These are phyloP conservation scores for Darevskia nairensis DNA, from an alignment of 2,797 vertebrate species.

Conservation along the genomic window DNA sequence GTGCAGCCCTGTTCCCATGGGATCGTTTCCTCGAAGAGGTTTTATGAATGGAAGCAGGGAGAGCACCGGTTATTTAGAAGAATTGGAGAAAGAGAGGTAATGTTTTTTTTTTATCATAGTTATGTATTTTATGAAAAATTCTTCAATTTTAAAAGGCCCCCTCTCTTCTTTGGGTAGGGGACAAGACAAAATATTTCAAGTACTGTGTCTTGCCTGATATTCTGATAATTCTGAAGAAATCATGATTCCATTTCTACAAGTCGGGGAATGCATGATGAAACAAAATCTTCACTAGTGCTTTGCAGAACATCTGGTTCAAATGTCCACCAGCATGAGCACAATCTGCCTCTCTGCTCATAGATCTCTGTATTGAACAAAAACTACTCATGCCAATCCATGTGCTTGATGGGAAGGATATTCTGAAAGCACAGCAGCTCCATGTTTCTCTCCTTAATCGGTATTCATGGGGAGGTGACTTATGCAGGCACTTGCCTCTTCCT, in stretches of 20 bases:
- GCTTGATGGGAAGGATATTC: not conserved
- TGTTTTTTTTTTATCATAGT: slow-evolving; percentile 23
- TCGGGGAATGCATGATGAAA: not conserved
- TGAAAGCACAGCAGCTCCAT: not conserved
- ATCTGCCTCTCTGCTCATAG: not conserved
- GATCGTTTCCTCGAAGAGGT: slow-evolving; percentile 87
- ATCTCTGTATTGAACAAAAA: not conserved
- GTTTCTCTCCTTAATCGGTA: not conserved
- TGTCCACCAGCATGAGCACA: not conserved
- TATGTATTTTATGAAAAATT: not conserved
- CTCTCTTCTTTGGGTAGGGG: no score
- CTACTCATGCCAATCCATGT: not conserved
- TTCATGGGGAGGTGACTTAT: not conserved
- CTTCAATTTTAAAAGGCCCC: not conserved
- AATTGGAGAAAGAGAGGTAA: slow-evolving; percentile 95
- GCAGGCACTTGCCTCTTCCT: not conserved
- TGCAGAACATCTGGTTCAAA: not conserved
- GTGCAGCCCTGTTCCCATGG: slow-evolving; percentile 85
- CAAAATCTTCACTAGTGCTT: not conserved
- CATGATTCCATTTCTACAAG: not conserved
- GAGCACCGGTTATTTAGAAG: slow-evolving; percentile 91
- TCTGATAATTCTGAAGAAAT: slow-evolving; percentile 5
- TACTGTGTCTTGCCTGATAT: not conserved
- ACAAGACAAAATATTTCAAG: not conserved
- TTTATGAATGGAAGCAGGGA: slow-evolving; percentile 88